Base-by-base conservation (phyloP, 1,140 invertebrate species). In the Pachypsylla venusta region DNA sequence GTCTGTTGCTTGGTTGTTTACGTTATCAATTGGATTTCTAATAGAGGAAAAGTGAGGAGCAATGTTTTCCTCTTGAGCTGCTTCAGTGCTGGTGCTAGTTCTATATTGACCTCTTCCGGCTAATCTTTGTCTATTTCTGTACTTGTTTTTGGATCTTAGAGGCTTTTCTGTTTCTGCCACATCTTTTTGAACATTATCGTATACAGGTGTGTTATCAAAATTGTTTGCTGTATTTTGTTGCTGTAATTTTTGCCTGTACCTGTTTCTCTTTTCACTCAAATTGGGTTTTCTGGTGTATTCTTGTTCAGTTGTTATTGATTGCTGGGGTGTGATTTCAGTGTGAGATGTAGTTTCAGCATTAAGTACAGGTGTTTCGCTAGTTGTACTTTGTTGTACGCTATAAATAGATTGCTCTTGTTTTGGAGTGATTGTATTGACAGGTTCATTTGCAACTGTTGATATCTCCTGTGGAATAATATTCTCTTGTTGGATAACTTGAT, bases 181-280 rank as follows among this genome's bases (percentile, higher is more conserved):
- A 5, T 48, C 42, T 19, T 48, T 48, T 48, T 48, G 4, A 19
- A 3, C 16, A n/a, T 19, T 48, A 22, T 48, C 42, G n/a, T 48
- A n/a, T 10, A 48, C 42, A 3, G 42, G 42, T 48, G 42, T 48
- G n/a, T 48, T 48, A 19, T 48, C 42, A 10, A 19, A 19, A 19
- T n/a, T 48, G n/a, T 5, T 48, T 19, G 3, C 42, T 3, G 42
- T 48, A 22, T 48, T 48, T 48, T 48, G n/a, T n/a, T n/a, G n/a
- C n/a, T n/a, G 42, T n/a, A 48, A 48, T 48, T 48, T 48, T 48
- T 48, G 42, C n/a, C 42, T 48, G n/a, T 48, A 48, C n/a, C n/a
- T 48, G n/a, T 48, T n/a, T 19, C 42, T 48, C n/a, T 48, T 48
- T 48, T 48, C 42, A 48, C 42, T 48, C 7, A 10, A 48, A 22